These are phyloP conservation scores for Cyclina sinensis DNA, from an alignment of 1,140 invertebrate genomes.

Conservation along the genomic window DNA sequence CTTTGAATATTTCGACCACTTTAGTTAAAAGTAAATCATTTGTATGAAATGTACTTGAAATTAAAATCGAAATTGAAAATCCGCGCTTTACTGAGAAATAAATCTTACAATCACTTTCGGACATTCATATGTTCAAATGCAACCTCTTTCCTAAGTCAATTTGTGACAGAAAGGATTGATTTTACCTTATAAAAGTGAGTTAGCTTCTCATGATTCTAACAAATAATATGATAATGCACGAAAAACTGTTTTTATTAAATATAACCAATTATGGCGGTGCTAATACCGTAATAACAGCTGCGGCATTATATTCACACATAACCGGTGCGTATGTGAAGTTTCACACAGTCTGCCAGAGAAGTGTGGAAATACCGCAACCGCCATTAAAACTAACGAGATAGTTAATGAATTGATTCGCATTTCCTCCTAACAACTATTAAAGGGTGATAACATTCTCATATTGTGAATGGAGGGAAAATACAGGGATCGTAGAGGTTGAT, in stretches of 20 bases:
- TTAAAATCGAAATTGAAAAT: too few relatives aligned
- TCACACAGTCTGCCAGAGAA: not conserved
- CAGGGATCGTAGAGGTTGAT: not conserved
- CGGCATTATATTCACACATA: conserved; percentile 24
- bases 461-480: not conserved
- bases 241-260: conserved; percentile 26
- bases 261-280: conserved; percentile 15
- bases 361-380: conserved; percentile 6
- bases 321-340: conserved; percentile 26
- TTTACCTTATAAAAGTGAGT: too few relatives aligned
- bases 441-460: conserved; percentile 32
- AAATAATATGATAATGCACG: conserved; percentile 3
- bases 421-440: not conserved
- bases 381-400: conserved; percentile 2
- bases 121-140: too few relatives aligned
- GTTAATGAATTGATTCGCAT: conserved; percentile 24
- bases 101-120: too few relatives aligned
- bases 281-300: conserved; percentile 30
- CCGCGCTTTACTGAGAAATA: too few relatives aligned
- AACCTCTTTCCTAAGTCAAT: too few relatives aligned
- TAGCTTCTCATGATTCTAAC: conserved; percentile 4
- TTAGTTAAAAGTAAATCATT: too few relatives aligned
- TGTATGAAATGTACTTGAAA: too few relatives aligned
- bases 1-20: too few relatives aligned
- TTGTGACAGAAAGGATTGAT: too few relatives aligned